Percentiles rank a stretch among this genome's conserved stretches.
phyloP scores from a whole-genome alignment of 2,113 vertebrate genomes.

The Verasper variegatus region DNA sequence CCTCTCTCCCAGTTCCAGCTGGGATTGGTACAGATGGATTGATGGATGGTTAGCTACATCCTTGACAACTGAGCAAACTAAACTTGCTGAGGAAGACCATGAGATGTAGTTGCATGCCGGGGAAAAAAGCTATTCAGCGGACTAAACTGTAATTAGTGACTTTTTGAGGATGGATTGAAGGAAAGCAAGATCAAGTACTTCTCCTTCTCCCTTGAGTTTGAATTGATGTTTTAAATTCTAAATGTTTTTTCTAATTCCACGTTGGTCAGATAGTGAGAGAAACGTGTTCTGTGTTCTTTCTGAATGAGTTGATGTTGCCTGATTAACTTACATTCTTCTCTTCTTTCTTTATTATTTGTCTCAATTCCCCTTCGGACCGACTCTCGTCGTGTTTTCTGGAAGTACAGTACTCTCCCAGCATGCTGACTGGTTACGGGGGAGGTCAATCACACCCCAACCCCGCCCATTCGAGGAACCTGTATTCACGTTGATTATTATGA shows the following conservation, averaged over 20 bases:
- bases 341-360: conserved; percentile 18
- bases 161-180: neutral
- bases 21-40: neutral
- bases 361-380: conserved; percentile 46
- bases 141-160: neutral
- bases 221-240: neutral
- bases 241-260: neutral
- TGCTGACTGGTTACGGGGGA: conserved; percentile 86
- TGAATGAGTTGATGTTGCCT: neutral
- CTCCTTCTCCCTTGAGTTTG: neutral
- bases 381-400: conserved; percentile 46
- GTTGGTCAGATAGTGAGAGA: conserved; percentile 32
- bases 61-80: neutral
- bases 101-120: neutral
- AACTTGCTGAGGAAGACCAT: neutral
- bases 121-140: neutral
- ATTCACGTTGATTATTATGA: conserved; percentile 79
- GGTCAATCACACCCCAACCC: conserved; percentile 84
- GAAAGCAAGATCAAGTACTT: neutral
- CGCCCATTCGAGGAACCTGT: conserved; percentile 83
- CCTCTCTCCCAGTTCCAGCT: no score
- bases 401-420: conserved; percentile 87
- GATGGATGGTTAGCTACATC: neutral
- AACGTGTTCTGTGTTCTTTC: neutral
- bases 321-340: conserved; percentile 55